phyloP scores from a whole-genome alignment of 1,140 invertebrate species.

The Whitmania pigra region DNA sequence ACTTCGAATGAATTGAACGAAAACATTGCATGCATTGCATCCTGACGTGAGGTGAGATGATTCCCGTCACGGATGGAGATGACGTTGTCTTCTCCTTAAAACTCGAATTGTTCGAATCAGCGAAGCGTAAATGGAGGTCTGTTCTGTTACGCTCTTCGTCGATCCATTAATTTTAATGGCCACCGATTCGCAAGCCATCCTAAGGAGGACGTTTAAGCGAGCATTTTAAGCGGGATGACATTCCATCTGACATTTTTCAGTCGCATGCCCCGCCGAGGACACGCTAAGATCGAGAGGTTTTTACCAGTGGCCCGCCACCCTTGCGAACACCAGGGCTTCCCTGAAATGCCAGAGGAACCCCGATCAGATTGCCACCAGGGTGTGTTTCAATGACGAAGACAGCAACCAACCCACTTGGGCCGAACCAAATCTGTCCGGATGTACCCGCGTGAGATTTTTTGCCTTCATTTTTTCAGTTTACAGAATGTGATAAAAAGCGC shows the following conservation, averaged over 20 bases:
- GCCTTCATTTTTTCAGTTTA: neutral
- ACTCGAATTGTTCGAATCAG: no score
- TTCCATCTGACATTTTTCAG: neutral
- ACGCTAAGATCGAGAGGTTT: neutral
- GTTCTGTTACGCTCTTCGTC: no score
- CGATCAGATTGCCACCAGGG: neutral
- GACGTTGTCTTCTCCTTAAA: no score
- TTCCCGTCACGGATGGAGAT: no score
- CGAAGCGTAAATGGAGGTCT: no score
- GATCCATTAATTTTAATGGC: no score
- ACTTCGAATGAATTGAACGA: no score
- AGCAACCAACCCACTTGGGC: neutral
- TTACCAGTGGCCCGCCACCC: neutral
- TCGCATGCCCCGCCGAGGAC: neutral
- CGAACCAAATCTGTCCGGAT: neutral
- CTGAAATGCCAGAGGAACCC: neutral
- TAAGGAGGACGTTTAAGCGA: no score
- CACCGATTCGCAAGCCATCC: no score
- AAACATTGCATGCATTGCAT: no score
- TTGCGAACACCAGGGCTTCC: neutral
- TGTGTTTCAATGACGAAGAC: neutral
- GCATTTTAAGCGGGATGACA: no score
- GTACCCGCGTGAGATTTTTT: neutral
- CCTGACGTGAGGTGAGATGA: no score
- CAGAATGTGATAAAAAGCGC: neutral